Evolutionary conservation across 2,888 invertebrate genomes (phyloP), one percentile per base, ranked within the genome.

Genomic region (Coenonympha arcania): DNA sequence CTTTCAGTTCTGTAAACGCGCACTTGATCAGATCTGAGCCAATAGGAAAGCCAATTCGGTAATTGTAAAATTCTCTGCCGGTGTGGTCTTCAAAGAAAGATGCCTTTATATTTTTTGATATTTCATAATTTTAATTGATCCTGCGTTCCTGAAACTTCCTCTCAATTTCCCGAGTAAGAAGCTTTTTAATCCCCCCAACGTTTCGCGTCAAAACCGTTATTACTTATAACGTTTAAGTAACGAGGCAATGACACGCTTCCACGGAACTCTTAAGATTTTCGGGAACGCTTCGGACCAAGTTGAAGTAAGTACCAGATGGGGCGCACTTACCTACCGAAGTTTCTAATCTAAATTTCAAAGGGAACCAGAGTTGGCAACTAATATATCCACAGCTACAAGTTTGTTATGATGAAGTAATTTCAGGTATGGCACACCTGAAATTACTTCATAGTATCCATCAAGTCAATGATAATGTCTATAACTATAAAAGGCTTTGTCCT

Each of bases 301-400:
- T n/a, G n/a, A n/a, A n/a, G n/a, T n/a, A n/a, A n/a, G 30, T 15
- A 37, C 22, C 53, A 54, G 50, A 50, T 54, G 53, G 39, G 31
- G 20, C 39, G 28, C 15, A n/a, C n/a, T n/a, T n/a, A n/a, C n/a
- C n/a, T n/a, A n/a, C n/a, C 15, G 41, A 43, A 33, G 34, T 44
- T 34, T 44, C 16, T 34, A 34, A 34, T 44, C 33, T 18, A 34
- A 44, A 34, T 34, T 34, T 44, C 44, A 34, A 44, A 31, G 30
- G 42, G 20, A 9, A 42, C 13, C 13, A 4, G 13, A 31, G 30
- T 43, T 43, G 9, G n/a, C 4, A 43, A 43, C 30, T 31, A 43
- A 30, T 13, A 31, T 20, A 44, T 33, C 33, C 19, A n/a, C n/a
- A n/a, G n/a, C n/a, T 16, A 41, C 16, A 28, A 41, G 18, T 41